Percentiles rank a stretch among this genome's conserved stretches.
These are phyloP conservation scores for Hozukius guyotensis DNA, from an alignment of 2,797 vertebrate genomes.

Conservation along the genomic window DNA sequence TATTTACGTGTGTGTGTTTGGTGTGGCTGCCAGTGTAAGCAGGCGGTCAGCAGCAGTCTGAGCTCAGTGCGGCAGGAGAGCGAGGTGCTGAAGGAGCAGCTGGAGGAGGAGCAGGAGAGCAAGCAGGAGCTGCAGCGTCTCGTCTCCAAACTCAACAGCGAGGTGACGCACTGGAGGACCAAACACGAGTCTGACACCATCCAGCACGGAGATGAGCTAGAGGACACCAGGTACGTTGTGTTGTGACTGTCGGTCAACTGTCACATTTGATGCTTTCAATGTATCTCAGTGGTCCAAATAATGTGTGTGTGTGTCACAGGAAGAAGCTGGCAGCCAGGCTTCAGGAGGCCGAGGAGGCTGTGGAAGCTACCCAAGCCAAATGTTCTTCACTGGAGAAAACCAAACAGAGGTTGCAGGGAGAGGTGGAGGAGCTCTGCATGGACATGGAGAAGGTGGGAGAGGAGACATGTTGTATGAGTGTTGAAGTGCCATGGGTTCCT, in stretches of 20 bases:
- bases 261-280: background rate
- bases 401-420: slow-evolving; percentile 85
- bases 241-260: fast-evolving
- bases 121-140: slow-evolving; percentile 87
- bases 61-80: slow-evolving; percentile 76
- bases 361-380: slow-evolving; percentile 85
- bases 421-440: slow-evolving; percentile 86
- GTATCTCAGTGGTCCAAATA: background rate
- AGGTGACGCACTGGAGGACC: slow-evolving; percentile 85
- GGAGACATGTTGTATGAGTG: too few species aligned
- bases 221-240: slow-evolving; percentile 83
- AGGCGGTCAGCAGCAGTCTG: slow-evolving; percentile 65
- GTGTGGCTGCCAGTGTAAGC: slow-evolving; percentile 71
- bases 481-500: background rate
- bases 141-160: slow-evolving; percentile 87
- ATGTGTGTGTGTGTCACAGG: slow-evolving; percentile 60
- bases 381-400: slow-evolving; percentile 87
- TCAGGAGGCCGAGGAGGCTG: slow-evolving; percentile 85
- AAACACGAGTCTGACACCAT: slow-evolving; percentile 83
- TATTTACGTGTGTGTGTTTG: background rate
- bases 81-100: slow-evolving; percentile 85
- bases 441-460: slow-evolving; percentile 85
- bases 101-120: slow-evolving; percentile 89
- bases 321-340: slow-evolving; percentile 83
- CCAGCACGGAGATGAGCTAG: slow-evolving; percentile 85